Percentiles rank a stretch among this genome's conserved stretches.
phyloP scores from a whole-genome alignment of 2,888 invertebrate genomes.

The Phlogophora meticulosa region DNA sequence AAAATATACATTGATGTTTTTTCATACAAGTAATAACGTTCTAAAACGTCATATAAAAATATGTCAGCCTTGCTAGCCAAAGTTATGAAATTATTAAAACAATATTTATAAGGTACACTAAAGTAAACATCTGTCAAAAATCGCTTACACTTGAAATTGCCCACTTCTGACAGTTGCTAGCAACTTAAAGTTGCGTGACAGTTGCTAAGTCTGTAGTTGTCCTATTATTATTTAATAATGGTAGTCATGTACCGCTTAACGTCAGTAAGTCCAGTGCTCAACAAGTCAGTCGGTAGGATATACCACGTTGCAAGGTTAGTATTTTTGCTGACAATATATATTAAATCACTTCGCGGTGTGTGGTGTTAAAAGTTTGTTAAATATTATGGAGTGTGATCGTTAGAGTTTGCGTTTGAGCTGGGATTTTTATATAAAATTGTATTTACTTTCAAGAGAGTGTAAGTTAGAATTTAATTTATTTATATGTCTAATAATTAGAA shows the following conservation, averaged over 20 bases:
- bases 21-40: too few species aligned
- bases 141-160: too few species aligned
- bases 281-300: constrained; percentile 1
- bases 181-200: constrained; percentile 24
- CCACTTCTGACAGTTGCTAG: neutral
- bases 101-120: too few species aligned
- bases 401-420: neutral
- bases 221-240: constrained; percentile 14
- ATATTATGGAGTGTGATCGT: neutral
- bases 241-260: constrained; percentile 13
- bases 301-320: constrained; percentile 26
- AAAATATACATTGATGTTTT: too few species aligned
- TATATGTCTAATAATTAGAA: too few species aligned
- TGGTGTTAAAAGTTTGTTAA: neutral
- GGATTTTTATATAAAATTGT: too few species aligned
- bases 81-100: too few species aligned
- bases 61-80: too few species aligned
- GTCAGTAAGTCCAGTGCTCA: constrained; percentile 22
- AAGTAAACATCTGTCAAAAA: too few species aligned
- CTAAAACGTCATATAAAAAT: too few species aligned
- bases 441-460: too few species aligned
- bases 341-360: neutral
- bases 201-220: neutral
- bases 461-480: too few species aligned
- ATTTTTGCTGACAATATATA: neutral